Evolutionary conservation across 1,140 invertebrate species (phyloP), one percentile per base, ranked within the genome.

Genomic region (Sinonovacula constricta): DNA sequence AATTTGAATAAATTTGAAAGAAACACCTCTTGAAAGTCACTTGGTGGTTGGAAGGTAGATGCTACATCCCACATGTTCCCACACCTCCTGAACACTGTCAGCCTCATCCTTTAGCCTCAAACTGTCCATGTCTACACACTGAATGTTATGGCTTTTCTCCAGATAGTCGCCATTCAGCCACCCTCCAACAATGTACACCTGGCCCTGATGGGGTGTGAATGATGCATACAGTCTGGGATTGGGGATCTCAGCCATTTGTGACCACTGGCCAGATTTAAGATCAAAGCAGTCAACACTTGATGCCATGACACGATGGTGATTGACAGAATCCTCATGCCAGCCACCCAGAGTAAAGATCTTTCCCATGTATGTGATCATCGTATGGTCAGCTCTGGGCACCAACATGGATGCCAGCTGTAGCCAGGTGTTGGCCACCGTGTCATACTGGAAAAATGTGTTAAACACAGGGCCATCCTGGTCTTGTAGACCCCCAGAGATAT

Each of bases 171-270:
- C 84, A 60, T 84, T 82, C 24, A 81, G 54, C 79, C 95, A 94
- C 0, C 95, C 95, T 12, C 95, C 95, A 80, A 95, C 93, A 70
- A 95, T 93, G 87, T 94, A 94, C 2, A 95, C 92, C 81, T 92
- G 93, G n/a, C 91, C 88, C n/a, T 93, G 90, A 36, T 94, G 91
- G 22, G 93, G 90, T 3, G 94, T 93, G 51, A 94, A 93, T 18
- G 94, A 94, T 0, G 94, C 93, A 87, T 95, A 94, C 86, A 94
- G 94, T 54, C 94, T 91, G 1, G 94, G 94, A 0, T 93, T 93
- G 12, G 94, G 94, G 36, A 95, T 92, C 49, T 89, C 88, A 0
- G 94, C 94, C 18, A 95, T 91, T 4, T 92, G 92, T 68, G 90
- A 90, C 94, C 95, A 95, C 1, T 87, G 79, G 82, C 95, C 93